Base-by-base conservation (phyloP, 2,888 invertebrate genomes). In the Andricus curvator region DNA sequence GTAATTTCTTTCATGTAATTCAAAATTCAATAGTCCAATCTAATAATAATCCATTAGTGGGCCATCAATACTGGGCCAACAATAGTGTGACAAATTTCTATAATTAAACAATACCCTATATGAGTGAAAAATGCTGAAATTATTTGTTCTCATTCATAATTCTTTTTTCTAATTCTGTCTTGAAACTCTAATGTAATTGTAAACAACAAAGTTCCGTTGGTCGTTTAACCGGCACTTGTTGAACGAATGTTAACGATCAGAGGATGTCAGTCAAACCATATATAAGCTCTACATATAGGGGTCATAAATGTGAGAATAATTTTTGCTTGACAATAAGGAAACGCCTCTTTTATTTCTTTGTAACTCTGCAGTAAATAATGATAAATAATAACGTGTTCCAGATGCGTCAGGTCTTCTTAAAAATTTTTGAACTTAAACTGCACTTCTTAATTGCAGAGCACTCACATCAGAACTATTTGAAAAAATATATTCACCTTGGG, bases 231-330 rank as follows among this genome's bases (percentile, higher is more conserved):
- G 29, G 66, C n/a, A 22, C 37, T 37, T 66, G 67, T 37, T 67
- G n/a, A 22, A 41, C 29, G 44, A 41, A 22, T 41, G 48, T 44
- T 48, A 48, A 70, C 22, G 29, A 70, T 70, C 17, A 70, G 44
- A 44, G 29, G 29, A 70, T 15, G 29, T 70, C 70, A 70, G 29
- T 70, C 70, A 70, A 70, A 51, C 48, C 20, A 37, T 37, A 37
- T 37, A 37, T 51, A 64, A 5, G 25, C 29, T 70, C 70, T 70
- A 51, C 70, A 70, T 48, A 70, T 48, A 29, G 15, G 44, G 70
- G 41, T 68, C 68, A 44, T 44, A 68, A 67, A 67, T 33, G 33
- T 67, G 41, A 67, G 22, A 51, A 70, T 70, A 70, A 70, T 25
- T 70, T 70, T 51, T 29, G 11, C 51, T 70, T 51, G 13, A 70